Conservation (phyloP, 2,797 vertebrate genomes). For the Nannoperca australis region DNA sequence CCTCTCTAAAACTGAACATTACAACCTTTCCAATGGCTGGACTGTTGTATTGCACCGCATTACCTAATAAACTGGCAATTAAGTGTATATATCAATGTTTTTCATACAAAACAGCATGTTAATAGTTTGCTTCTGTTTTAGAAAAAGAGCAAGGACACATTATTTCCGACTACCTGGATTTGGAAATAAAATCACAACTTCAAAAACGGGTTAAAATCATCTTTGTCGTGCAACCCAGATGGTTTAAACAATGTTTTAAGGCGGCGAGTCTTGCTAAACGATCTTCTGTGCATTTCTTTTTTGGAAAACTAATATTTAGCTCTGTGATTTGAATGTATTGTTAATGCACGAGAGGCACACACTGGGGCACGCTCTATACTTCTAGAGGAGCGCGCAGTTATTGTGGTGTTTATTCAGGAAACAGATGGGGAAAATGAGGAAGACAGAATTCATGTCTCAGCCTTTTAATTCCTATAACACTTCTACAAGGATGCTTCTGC, state of each 20-base stretch:
- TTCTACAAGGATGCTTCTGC: not conserved
- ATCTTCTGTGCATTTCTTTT: too few species aligned
- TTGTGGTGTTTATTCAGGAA: constrained; percentile 46
- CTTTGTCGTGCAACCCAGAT: not conserved
- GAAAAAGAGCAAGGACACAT: not conserved
- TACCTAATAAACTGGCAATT: not conserved
- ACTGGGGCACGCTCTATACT: not conserved
- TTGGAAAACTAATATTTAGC: not conserved
- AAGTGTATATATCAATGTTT: not conserved
- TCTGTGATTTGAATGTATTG: not conserved
- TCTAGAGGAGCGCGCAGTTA: not conserved
- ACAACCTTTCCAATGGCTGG: not conserved
- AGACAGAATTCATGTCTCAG: constrained; percentile 40
- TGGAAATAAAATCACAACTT: not conserved
- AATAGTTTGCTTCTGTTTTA: not conserved
- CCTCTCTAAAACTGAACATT: not conserved
- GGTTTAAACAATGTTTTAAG: not conserved
- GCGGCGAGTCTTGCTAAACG: too few species aligned
- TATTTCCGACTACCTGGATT: not conserved
- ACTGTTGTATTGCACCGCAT: not conserved
- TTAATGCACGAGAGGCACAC: not conserved
- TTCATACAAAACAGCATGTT: not conserved
- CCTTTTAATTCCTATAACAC: constrained; percentile 4
- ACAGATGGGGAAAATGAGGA: constrained; percentile 55
- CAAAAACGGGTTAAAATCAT: not conserved